phyloP scores from a whole-genome alignment of 35 echinoderm and acorn worm genomes.

The Anneissia japonica region DNA sequence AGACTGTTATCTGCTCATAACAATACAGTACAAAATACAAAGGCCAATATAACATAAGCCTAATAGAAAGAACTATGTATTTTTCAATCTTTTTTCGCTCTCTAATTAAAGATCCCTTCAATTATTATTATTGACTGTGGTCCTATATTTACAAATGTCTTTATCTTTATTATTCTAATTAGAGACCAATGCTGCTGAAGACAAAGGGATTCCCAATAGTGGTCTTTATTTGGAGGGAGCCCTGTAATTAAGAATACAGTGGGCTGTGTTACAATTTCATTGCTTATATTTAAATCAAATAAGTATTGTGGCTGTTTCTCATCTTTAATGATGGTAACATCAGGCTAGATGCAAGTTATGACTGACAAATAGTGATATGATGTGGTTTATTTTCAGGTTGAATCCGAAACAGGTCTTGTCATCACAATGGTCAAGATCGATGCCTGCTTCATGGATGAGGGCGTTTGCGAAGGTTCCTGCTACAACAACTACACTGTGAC shows the following conservation, averaged over 20 bases:
- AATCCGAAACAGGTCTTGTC: conserved; percentile 33
- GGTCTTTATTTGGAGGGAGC: no score
- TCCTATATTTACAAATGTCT: no score
- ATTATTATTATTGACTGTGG: no score
- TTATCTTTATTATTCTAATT: no score
- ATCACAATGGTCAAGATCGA: conserved; percentile 75
- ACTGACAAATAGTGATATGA: no score
- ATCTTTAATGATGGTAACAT: background rate
- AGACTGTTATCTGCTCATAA: no score
- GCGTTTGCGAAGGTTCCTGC: conserved; percentile 72
- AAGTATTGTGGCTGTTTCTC: background rate
- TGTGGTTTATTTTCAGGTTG: conserved; percentile 55
- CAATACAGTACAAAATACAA: background rate
- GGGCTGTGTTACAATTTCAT: no score
- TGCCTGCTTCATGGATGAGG: conserved; percentile 56
- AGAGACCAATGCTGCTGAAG: no score
- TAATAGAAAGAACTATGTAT: background rate
- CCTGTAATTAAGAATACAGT: no score
- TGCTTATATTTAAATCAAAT: background rate
- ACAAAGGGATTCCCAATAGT: no score
- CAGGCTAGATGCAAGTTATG: background rate
- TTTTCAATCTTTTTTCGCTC: background rate
- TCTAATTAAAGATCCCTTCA: no score
- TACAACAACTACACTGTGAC: conserved; percentile 62
- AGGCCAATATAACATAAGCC: background rate